A percentile compares a stretch with the other conserved stretches of the same genome.
These are phyloP conservation scores for Agapostemon virescens DNA, from an alignment of 2,888 invertebrate genomes.

Conservation along the genomic window DNA sequence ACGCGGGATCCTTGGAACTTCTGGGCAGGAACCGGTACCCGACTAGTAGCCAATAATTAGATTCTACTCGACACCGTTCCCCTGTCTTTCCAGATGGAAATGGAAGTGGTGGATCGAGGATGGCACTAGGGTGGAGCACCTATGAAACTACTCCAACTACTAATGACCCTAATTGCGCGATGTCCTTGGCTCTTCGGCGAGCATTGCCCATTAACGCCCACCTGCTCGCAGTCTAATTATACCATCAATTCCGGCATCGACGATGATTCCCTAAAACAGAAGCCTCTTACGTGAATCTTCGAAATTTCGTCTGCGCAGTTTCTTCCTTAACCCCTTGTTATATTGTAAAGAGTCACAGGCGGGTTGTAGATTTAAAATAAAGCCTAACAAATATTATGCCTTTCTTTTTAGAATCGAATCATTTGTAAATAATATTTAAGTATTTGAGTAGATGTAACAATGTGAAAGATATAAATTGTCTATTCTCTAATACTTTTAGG, in stretches of 20 bases:
- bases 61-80: constrained; percentile 45
- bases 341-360: no score
- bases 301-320: neutral
- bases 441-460: no score
- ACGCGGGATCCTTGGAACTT: constrained; percentile 22
- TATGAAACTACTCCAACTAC: constrained; percentile 50
- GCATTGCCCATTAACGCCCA: constrained; percentile 7
- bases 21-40: constrained; percentile 14
- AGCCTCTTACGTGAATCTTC: neutral
- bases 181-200: constrained; percentile 30
- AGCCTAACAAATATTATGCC: no score
- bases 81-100: constrained; percentile 36
- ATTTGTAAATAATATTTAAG: no score
- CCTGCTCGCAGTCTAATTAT: constrained; percentile 10
- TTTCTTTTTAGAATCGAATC: no score
- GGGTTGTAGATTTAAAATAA: no score
- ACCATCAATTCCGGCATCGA: neutral
- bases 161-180: constrained; percentile 50
- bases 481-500: no score
- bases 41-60: constrained; percentile 56
- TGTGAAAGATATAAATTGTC: no score
- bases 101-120: constrained; percentile 28
- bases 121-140: constrained; percentile 34
- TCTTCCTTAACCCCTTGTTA: no score
- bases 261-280: neutral